Percentiles rank a stretch among this genome's conserved stretches.
Conservation (phyloP, 1,140 invertebrate species). For the Cyclina sinensis region DNA sequence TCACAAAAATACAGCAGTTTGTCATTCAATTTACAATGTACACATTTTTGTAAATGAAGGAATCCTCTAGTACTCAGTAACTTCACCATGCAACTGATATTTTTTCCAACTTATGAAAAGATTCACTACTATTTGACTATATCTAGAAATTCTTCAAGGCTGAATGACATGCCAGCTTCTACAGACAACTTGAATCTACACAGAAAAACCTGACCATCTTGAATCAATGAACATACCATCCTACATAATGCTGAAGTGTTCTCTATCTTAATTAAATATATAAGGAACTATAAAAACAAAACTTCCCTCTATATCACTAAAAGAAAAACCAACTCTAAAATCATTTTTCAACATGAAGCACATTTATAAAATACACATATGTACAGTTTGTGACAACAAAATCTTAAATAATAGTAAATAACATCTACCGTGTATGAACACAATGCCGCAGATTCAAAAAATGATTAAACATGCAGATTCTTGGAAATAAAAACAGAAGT, state of each 20-base stretch:
- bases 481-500: not conserved
- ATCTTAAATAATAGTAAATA: not conserved
- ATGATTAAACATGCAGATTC: not conserved
- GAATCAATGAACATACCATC: not conserved
- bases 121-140: too few relatives aligned
- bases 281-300: not conserved
- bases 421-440: constrained; percentile 14
- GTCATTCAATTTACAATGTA: too few relatives aligned
- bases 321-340: not conserved
- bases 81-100: too few relatives aligned
- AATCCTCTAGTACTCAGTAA: too few relatives aligned
- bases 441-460: not conserved
- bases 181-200: not conserved
- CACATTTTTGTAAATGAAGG: too few relatives aligned
- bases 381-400: not conserved
- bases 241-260: not conserved
- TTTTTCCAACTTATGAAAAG: too few relatives aligned
- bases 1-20: too few relatives aligned
- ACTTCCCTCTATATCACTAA: not conserved
- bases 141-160: too few relatives aligned
- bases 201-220: not conserved
- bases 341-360: not conserved
- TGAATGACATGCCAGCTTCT: too few relatives aligned
- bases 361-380: not conserved
- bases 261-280: not conserved